A percentile compares a stretch with the other conserved stretches of the same genome.
Conservation (phyloP, 2,113 vertebrate species). For the Orcinus orca region DNA sequence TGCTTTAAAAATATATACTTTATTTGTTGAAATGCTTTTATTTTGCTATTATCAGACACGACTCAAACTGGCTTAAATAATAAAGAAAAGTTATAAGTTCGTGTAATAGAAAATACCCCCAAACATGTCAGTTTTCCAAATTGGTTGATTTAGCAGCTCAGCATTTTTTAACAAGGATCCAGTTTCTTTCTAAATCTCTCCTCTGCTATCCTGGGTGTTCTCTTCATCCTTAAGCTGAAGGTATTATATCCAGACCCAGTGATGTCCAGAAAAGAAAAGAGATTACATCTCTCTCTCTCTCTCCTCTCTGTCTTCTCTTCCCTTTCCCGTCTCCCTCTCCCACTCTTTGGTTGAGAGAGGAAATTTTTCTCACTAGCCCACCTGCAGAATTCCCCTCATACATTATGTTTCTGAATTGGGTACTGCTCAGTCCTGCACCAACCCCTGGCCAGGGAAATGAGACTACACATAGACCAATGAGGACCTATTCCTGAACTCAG, state of each 20-base stretch:
- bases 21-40: neutral
- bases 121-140: neutral
- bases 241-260: neutral
- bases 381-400: neutral
- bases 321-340: neutral
- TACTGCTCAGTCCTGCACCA: neutral
- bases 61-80: neutral
- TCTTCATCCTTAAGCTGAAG: neutral
- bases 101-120: neutral
- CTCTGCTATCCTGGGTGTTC: neutral
- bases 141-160: neutral
- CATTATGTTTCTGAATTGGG: neutral
- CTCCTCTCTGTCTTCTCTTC: neutral
- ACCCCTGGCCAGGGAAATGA: neutral
- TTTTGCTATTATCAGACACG: neutral
- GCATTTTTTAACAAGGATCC: neutral
- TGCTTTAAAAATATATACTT: conserved; percentile 18
- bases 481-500: neutral
- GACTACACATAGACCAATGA: neutral
- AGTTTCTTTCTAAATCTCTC: neutral
- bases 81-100: neutral
- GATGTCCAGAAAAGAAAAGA: neutral
- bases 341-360: neutral
- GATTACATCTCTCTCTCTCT: too few relatives aligned
- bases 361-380: neutral